Base-by-base conservation (phyloP, 1,140 invertebrate genomes). In the Yoshiicerus persimilis region DNA sequence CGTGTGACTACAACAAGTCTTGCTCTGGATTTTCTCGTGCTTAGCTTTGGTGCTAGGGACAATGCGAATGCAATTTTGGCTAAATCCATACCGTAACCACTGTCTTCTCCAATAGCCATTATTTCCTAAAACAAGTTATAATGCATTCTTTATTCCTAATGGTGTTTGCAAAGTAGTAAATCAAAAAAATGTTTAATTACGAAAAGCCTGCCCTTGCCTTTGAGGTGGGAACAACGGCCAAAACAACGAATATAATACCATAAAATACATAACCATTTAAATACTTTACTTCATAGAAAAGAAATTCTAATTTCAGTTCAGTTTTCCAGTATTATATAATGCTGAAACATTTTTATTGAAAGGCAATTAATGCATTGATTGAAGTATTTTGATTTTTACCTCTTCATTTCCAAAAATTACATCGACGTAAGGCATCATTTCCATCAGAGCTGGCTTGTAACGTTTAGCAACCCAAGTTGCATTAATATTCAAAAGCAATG, bases 331-430 rank as follows among this genome's bases (percentile, higher is more conserved):
- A n/a, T 6, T 27, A 70, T 70, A 20, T 70, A 3, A 62, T 66
- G 4, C 6, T 34, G 32, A 36, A 84, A 23, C 3, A 34, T 23
- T 32, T 36, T n/a, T 83, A 4, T n/a, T 20, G n/a, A n/a, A n/a
- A n/a, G n/a, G n/a, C n/a, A n/a, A n/a, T n/a, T n/a, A n/a, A n/a
- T n/a, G n/a, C n/a, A n/a, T n/a, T n/a, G n/a, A n/a, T n/a, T n/a
- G n/a, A n/a, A n/a, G n/a, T n/a, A n/a, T 16, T 3, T 34, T 20
- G 16, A 70, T 70, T 93, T 94, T 92, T 25, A 96, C 95, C 23
- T 94, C 94, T 94, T 99, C 98, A 93, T 99, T 99, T 86, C 98
- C 98, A 93, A 99, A 99, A 16, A 99, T 92, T 88, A 99, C 95
- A 93, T 99, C 99, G 47, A 99, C 95, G 92, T 99, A 99, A 2